A percentile compares a stretch with the other conserved stretches of the same genome.
Conservation (phyloP, 2,888 invertebrate species). For the Noctua pronuba region DNA sequence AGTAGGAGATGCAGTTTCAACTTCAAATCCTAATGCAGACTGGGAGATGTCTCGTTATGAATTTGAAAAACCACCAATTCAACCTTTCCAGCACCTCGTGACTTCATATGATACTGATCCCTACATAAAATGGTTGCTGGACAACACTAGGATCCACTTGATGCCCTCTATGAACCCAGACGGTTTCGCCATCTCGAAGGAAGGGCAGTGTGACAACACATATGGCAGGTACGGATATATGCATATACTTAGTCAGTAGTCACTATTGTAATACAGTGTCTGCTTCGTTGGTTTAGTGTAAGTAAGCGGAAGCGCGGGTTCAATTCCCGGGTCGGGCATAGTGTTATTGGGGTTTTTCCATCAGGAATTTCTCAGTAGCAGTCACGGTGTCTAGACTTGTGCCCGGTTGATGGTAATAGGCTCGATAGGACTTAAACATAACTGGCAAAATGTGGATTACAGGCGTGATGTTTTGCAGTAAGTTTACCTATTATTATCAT, state of each 20-base stretch:
- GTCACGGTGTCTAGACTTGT: background rate
- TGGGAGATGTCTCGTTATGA: background rate
- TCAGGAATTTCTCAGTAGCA: background rate
- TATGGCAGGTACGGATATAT: conserved; percentile 93
- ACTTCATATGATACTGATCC: conserved; percentile 95
- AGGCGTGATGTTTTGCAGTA: background rate
- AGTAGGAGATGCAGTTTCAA: background rate
- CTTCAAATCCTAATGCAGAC: background rate
- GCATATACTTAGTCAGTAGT: background rate
- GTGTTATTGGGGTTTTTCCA: background rate
- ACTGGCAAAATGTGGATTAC: background rate
- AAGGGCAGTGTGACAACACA: conserved; percentile 96
- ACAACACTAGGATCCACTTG: conserved; percentile 98
- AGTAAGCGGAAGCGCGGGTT: background rate
- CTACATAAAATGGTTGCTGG: conserved; percentile 97
- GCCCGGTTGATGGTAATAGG: background rate
- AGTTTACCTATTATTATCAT: background rate
- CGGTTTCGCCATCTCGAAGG: conserved; percentile 97
- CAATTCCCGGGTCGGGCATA: background rate
- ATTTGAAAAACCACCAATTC: background rate
- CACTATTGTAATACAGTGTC: background rate
- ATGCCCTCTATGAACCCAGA: conserved; percentile 99
- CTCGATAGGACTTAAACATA: background rate
- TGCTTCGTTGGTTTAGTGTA: background rate
- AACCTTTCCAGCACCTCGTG: conserved; percentile 93